These are phyloP conservation scores for Pipra filicauda DNA, from an alignment of 2,113 vertebrate genomes.

Conservation along the genomic window DNA sequence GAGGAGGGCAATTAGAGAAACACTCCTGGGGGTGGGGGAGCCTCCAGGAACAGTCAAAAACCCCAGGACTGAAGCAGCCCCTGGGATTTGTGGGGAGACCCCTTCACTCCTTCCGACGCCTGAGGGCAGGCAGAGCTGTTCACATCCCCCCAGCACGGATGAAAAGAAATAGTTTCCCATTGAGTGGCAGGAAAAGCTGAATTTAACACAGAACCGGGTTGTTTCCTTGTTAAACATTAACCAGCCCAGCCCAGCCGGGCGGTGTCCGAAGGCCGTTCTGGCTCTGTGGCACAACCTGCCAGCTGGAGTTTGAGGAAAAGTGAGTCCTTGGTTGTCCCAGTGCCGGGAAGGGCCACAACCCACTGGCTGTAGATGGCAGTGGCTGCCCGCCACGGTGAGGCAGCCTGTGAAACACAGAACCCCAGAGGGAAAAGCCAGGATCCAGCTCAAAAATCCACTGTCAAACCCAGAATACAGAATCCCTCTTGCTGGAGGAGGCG, in stretches of 20 bases:
- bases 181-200: rapidly evolving
- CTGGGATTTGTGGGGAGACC: neutral
- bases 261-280: rapidly evolving
- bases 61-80: too few relatives aligned
- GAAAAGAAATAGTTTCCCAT: neutral
- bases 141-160: rapidly evolving
- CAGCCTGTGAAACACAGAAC: neutral
- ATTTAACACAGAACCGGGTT: neutral
- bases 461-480: neutral
- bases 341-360: neutral
- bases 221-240: neutral
- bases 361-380: constrained; percentile 27
- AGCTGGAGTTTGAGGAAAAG: neutral
- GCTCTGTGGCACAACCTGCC: neutral
- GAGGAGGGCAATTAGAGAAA: neutral
- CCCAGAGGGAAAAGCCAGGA: neutral
- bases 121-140: rapidly evolving
- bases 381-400: neutral
- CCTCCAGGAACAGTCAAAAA: rapidly evolving
- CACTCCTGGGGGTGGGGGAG: neutral
- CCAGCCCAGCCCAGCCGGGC: rapidly evolving
- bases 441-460: neutral
- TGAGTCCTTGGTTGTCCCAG: neutral
- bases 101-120: rapidly evolving
- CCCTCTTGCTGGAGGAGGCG: neutral